A percentile compares a stretch with the other conserved stretches of the same genome.
These are phyloP conservation scores for Phalacrocorax carbo DNA, from an alignment of 2,113 vertebrate genomes.

Conservation along the genomic window DNA sequence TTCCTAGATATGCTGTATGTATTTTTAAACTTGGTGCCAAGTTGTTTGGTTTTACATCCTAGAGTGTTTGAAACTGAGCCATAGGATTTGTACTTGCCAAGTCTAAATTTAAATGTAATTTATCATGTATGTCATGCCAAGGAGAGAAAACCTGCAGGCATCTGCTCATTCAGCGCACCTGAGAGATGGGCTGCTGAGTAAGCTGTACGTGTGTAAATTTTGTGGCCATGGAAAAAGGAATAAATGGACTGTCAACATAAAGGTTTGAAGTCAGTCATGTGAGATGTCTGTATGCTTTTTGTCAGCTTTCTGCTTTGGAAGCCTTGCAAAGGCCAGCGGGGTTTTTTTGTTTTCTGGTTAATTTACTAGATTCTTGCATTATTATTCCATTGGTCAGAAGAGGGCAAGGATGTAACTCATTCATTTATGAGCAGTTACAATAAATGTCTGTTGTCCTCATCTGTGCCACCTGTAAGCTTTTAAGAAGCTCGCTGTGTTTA, in stretches of 20 bases:
- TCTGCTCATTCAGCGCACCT: conserved; percentile 21
- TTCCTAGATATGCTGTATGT: not conserved
- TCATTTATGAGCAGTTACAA: not conserved
- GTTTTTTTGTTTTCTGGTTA: not conserved
- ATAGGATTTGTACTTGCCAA: conserved; percentile 26
- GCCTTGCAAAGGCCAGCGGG: not conserved
- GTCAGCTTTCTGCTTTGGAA: not conserved
- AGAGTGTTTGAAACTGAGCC: conserved; percentile 22
- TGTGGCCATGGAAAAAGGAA: conserved; percentile 53
- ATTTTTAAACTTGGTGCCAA: conserved; percentile 48
- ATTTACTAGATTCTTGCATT: not conserved
- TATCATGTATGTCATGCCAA: not conserved
- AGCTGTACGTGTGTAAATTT: not conserved
- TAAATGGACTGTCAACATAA: conserved; percentile 39
- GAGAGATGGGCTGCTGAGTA: not conserved
- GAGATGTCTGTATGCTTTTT: not conserved
- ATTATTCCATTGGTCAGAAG: not conserved
- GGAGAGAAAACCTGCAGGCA: conserved; percentile 25
- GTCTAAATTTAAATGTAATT: conserved; percentile 59
- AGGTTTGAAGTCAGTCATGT: not conserved
- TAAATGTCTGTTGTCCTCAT: not conserved
- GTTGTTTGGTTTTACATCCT: conserved; percentile 20
- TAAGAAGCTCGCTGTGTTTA: not conserved
- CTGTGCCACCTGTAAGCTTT: not conserved
- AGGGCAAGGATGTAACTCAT: not conserved